Evolutionary conservation across 2,888 invertebrate genomes (phyloP), one percentile per base, ranked within the genome.

Genomic region (Ligdia adustata): DNA sequence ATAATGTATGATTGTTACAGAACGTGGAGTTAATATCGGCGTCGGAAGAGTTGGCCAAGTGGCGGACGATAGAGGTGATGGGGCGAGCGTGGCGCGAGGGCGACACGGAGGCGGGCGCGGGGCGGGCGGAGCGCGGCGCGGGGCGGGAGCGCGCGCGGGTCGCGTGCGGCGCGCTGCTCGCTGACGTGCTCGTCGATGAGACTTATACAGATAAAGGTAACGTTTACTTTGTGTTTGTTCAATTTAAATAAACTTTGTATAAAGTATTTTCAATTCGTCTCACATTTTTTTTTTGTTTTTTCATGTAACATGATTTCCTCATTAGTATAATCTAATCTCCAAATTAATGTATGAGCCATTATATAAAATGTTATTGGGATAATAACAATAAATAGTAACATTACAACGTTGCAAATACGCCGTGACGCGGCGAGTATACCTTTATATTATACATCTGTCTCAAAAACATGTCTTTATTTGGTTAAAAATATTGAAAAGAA

Each of bases 131-230:
- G 54, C 29, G 43, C 22, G 52, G 38, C 45, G 42, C 32, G 41
- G 38, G 48, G 44, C 12, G 52, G 52, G 35, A 41, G 46, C 22
- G 53, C 49, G 39, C 34, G 41, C 46, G 50, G 37, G 45, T 28
- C 31, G 41, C 24, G 42, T 16, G 43, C 27, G 18, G 9, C 51
- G 68, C 62, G 7, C 71, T 77, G 16, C 33, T 48, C 24, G 86
- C 87, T 1, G 78, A 79, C 54, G 64, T 80, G 52, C 61, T 82
- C 40, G 57, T 82, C 12, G 73, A 76, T 20, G 85, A 90, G 51
- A 74, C 79, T 48, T 69, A 83, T 63, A 89, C 90, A 22, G 86
- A 89, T 49, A 88, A 73, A 76, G 84, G 90, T 89, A n/a, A 53
- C 3, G 11, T 15, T 2, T 28, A 24, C 6, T 1, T n/a, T n/a